Conservation (phyloP, 2,797 vertebrate genomes). For the Mergus octosetaceus region DNA sequence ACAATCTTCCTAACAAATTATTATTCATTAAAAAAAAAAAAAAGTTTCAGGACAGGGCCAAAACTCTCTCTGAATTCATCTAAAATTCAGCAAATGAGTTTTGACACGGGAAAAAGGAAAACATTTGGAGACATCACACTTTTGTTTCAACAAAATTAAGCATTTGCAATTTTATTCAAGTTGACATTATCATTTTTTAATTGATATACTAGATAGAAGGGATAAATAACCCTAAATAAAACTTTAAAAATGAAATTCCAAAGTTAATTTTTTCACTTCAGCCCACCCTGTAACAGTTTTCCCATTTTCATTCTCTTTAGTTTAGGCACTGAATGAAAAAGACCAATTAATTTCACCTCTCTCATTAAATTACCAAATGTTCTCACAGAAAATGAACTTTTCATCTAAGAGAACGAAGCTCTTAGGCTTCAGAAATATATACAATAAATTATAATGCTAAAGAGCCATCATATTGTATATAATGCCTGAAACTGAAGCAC, state of each 20-base stretch:
- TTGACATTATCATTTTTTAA: rapidly evolving
- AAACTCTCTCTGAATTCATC: neutral
- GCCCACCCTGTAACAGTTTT: neutral
- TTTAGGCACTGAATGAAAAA: neutral
- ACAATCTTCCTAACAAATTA: neutral
- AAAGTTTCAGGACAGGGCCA: neutral
- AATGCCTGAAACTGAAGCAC: neutral
- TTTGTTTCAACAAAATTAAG: neutral
- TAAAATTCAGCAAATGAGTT: neutral
- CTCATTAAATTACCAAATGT: neutral
- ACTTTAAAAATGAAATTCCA: neutral
- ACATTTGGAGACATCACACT: neutral
- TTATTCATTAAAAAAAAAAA: neutral
- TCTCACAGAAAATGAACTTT: neutral
- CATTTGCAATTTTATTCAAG: neutral
- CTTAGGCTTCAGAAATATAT: neutral
- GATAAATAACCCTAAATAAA: neutral
- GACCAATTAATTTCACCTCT: neutral
- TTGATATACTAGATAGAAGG: neutral
- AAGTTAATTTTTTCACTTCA: neutral
- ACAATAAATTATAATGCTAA: neutral
- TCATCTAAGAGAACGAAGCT: neutral
- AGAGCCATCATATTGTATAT: neutral
- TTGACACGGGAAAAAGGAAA: neutral
- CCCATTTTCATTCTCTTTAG: neutral